These are phyloP conservation scores for Botia almorhae DNA, from an alignment of 2,797 vertebrate species.

Conservation along the genomic window DNA sequence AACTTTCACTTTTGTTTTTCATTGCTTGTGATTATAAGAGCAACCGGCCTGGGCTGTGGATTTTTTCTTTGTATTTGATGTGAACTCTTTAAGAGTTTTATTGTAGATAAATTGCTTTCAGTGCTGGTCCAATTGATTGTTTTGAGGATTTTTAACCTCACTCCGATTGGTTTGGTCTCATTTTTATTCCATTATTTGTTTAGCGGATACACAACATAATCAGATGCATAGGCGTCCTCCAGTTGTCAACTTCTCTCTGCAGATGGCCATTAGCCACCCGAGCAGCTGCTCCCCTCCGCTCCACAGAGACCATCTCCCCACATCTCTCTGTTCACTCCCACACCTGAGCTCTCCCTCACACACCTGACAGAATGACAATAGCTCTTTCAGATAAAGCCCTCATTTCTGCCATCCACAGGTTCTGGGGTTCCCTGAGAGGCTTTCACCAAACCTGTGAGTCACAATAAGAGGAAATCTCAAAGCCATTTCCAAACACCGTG, in stretches of 20 bases:
- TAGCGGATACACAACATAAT: slow-evolving; percentile 13
- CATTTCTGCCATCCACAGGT: slow-evolving; percentile 17
- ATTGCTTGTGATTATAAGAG: no score
- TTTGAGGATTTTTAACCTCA: background rate
- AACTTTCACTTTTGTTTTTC: no score
- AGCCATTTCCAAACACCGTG: background rate
- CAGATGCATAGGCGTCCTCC: slow-evolving; percentile 4
- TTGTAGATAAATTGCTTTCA: background rate
- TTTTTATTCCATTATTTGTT: slow-evolving; percentile 8
- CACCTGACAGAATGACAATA: slow-evolving; percentile 49
- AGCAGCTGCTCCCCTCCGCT: slow-evolving; percentile 47
- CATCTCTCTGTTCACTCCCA: slow-evolving; percentile 27
- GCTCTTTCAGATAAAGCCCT: slow-evolving; percentile 30
- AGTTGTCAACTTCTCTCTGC: slow-evolving; percentile 11
- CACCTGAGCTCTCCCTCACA: slow-evolving; percentile 53
- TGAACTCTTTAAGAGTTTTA: background rate
- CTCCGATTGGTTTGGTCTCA: background rate
- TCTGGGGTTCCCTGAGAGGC: background rate
- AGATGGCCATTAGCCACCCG: slow-evolving; percentile 39
- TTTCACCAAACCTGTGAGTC: slow-evolving; percentile 28
- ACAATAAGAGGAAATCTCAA: slow-evolving; percentile 14
- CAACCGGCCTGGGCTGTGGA: no score
- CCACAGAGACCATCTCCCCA: slow-evolving; percentile 21
- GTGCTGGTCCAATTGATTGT: background rate
- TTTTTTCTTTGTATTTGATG: no score